Percentiles rank a stretch among this genome's conserved stretches.
These are phyloP conservation scores for Syngnathus typhle DNA, from an alignment of 2,113 vertebrate genomes.

Conservation along the genomic window DNA sequence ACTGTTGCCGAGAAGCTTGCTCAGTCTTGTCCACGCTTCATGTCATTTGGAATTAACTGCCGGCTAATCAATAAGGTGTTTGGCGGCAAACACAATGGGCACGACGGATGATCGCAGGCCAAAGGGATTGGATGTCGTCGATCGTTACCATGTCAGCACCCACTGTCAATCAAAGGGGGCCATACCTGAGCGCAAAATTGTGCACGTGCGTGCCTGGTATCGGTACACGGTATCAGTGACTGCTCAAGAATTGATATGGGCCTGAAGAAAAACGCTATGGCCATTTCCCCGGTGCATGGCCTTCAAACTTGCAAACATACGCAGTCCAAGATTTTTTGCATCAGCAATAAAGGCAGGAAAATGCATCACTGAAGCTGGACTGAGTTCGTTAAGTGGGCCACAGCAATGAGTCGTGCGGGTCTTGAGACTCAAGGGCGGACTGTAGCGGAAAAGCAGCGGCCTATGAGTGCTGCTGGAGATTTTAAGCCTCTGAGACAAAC, in stretches of 20 bases:
- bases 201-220: neutral
- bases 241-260: too few relatives aligned
- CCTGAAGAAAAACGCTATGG: too few relatives aligned
- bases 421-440: neutral
- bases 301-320: too few relatives aligned
- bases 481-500: constrained; percentile 27
- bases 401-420: neutral
- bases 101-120: constrained; percentile 59
- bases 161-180: constrained; percentile 48
- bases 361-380: too few relatives aligned
- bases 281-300: too few relatives aligned
- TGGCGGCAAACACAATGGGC: constrained; percentile 58
- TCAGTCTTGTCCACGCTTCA: constrained; percentile 34
- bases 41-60: constrained; percentile 67
- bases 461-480: constrained; percentile 6
- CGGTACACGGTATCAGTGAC: too few relatives aligned
- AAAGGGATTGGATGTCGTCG: constrained; percentile 64
- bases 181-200: neutral
- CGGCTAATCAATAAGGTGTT: constrained; percentile 72
- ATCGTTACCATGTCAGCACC: constrained; percentile 58
- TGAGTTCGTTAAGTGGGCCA: too few relatives aligned
- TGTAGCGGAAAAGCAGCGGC: constrained; percentile 4
- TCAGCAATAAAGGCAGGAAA: too few relatives aligned
- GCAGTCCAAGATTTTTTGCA: too few relatives aligned
- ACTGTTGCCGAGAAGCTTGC: constrained; percentile 12